Base-by-base conservation (phyloP, 2,113 vertebrate genomes). In the Muscicapa adusta region DNA sequence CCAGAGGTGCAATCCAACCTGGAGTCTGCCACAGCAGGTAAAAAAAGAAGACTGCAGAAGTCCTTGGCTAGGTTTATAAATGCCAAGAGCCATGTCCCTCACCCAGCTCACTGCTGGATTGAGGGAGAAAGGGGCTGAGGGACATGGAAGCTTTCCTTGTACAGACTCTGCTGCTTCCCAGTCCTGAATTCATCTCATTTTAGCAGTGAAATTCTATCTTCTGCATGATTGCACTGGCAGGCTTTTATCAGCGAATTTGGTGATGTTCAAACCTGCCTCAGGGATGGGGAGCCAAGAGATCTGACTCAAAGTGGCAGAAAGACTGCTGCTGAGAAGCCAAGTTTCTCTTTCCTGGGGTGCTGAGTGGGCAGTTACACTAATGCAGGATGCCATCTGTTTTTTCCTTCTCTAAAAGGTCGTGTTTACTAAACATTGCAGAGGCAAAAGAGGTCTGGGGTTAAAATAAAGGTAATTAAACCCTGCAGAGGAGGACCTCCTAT, bases 281-380 rank as follows among this genome's bases (percentile, higher is more conserved):
- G 89, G 96, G 90, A 47, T 74, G 73, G 96, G 81, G 58, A 95
- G 84, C 96, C 74, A 80, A 88, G 91, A 97, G 96, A 97, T 89
- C 89, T 96, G 95, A 97, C 80, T 96, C 7, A 3, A 96, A 95
- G 80, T 91, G 91, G 96, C 97, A 97, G 95, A 90, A 96, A 93
- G 85, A 43, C 93, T 95, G 92, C 93, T 96, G 94, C 89, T 88
- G 92, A 96, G 84, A 92, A 96, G 96, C 94, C 90, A 96, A 96
- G 89, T 96, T 97, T 96, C 91, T 85, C 85, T 95, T 94, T 96
- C 96, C 93, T 1, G 81, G 71, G 91, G 93, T 93, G 57, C 93
- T 83, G 50, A 56, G 34, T 9, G 8, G 92, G 78, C 91, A 88
- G 93, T 95, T 85, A 93, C 93, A 81, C 93, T 96, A 81, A 95